Conservation (phyloP, 2,113 vertebrate species). For the Machaerirhynchus nigripectus region DNA sequence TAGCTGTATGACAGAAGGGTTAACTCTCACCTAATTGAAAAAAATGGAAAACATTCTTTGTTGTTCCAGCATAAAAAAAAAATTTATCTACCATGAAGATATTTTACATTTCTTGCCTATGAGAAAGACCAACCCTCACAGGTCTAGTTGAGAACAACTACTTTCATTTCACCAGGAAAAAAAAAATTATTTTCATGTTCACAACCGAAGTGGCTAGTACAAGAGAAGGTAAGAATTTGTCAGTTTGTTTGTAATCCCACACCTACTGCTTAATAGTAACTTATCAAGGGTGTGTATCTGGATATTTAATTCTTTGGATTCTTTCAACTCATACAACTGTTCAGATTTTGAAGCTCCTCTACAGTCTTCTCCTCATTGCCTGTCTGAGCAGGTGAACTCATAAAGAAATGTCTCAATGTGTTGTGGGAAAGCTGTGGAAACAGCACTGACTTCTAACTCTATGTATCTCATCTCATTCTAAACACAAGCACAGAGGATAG, state of each 20-base stretch:
- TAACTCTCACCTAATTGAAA: neutral
- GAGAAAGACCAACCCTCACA: neutral
- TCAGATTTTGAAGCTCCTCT: neutral
- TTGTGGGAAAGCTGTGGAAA: neutral
- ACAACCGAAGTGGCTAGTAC: neutral
- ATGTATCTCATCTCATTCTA: neutral
- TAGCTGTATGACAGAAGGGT: neutral
- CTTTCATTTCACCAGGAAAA: neutral
- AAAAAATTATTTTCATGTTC: neutral
- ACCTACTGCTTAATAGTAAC: neutral
- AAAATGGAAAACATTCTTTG: neutral
- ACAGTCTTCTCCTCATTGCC: neutral
- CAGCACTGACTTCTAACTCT: neutral
- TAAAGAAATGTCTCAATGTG: neutral
- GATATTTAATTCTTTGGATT: neutral
- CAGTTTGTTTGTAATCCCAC: neutral
- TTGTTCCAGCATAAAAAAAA: neutral
- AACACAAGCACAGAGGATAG: neutral
- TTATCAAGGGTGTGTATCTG: neutral
- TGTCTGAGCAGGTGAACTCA: neutral
- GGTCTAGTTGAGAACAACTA: neutral
- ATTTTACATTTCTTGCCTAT: neutral
- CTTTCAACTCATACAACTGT: neutral
- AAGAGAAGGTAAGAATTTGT: neutral
- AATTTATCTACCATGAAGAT: neutral